phyloP scores from a whole-genome alignment of 2,797 vertebrate species.

The Arctocebus calabarensis region DNA sequence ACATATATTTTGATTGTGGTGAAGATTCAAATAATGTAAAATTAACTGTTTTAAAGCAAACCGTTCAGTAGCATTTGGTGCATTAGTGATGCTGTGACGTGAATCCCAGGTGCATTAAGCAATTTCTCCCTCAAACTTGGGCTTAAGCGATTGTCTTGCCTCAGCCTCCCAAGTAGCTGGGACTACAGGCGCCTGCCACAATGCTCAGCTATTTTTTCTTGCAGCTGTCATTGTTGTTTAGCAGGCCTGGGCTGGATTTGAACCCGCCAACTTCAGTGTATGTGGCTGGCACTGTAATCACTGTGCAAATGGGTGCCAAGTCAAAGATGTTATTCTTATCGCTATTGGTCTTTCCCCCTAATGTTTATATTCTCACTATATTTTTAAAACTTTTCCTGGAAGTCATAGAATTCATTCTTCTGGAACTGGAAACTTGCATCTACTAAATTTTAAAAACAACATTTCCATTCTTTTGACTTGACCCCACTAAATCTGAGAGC shows the following conservation, averaged over 20 bases:
- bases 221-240: no score
- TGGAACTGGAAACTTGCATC: background rate
- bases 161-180: no score
- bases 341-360: background rate
- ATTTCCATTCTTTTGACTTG: background rate
- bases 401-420: background rate
- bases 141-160: no score
- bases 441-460: background rate
- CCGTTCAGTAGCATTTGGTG: background rate
- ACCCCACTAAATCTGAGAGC: background rate
- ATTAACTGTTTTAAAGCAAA: background rate
- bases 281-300: no score
- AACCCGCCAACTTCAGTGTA: no score
- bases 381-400: background rate
- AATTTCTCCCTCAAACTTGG: background rate
- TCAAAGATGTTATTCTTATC: background rate
- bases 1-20: background rate
- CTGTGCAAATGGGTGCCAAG: no score
- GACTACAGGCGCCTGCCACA: no score
- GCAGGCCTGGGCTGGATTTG: no score
- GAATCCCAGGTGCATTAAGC: background rate
- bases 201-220: no score
- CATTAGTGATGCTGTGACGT: rapidly evolving
- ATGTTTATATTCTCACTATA: background rate
- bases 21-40: background rate